A percentile compares a stretch with the other conserved stretches of the same genome.
phyloP scores from a whole-genome alignment of 2,113 vertebrate genomes.

The Siniperca knerii region DNA sequence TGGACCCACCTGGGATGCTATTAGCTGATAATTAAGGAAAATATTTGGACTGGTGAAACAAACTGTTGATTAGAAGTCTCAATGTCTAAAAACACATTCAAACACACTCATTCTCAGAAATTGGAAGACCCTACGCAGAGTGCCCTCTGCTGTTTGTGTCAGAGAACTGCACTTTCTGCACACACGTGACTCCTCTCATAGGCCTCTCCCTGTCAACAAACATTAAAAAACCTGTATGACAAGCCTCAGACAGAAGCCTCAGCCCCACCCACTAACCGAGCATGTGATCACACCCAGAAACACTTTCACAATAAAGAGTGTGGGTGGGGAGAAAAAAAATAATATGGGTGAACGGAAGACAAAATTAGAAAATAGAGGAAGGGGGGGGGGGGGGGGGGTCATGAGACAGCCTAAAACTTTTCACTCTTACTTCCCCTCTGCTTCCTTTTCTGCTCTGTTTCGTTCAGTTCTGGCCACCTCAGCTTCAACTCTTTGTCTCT shows the following conservation, averaged over 20 bases:
- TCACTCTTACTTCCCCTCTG: conserved; percentile 57
- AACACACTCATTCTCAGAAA: background rate
- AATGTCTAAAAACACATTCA: background rate
- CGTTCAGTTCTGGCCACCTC: conserved; percentile 9
- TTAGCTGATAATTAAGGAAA: background rate
- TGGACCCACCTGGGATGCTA: background rate
- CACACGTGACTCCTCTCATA: conserved; percentile 39
- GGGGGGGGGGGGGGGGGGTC: conserved; percentile 46
- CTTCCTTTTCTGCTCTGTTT: conserved; percentile 57
- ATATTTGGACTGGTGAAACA: background rate
- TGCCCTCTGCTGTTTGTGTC: conserved; percentile 62
- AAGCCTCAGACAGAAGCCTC: conserved; percentile 40
- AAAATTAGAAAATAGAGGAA: conserved; percentile 62
- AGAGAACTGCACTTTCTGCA: conserved; percentile 12
- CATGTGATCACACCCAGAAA: conserved; percentile 70
- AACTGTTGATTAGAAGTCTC: background rate
- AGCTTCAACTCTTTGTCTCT: conserved; percentile 39
- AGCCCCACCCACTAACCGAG: conserved; percentile 48
- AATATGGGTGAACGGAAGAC: conserved; percentile 53
- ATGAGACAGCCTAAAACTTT: conserved; percentile 53
- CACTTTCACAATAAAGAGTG: conserved; percentile 69
- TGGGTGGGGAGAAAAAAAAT: conserved; percentile 57
- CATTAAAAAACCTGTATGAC: conserved; percentile 70
- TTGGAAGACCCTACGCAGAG: background rate
- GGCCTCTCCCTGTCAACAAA: conserved; percentile 57